Evolutionary conservation across 2,888 invertebrate species (phyloP).

Genomic region (Ectemnius lituratus): DNA sequence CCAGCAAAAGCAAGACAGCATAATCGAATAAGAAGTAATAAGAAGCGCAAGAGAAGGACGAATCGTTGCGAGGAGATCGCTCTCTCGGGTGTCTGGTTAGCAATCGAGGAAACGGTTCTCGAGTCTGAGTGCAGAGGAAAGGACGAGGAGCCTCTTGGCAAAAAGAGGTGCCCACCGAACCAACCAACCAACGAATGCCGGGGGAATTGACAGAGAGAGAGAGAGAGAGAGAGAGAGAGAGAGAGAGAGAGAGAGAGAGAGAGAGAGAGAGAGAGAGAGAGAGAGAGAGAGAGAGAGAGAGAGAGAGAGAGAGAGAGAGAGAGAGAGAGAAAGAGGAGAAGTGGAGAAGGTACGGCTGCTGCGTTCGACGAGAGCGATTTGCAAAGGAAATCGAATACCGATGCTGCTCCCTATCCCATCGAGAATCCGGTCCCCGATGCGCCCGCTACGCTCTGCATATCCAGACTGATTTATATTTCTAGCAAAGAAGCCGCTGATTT

Average conservation of each 20-base stretch:
- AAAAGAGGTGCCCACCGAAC: slow-evolving; percentile 33
- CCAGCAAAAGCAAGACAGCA: slow-evolving; percentile 38
- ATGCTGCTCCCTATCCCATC: slow-evolving; percentile 9
- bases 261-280: slow-evolving; percentile 9
- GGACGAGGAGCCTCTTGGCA: slow-evolving; percentile 30
- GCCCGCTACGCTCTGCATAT: slow-evolving; percentile 29
- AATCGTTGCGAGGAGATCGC: neutral
- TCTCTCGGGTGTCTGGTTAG: slow-evolving; percentile 2
- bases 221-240: neutral
- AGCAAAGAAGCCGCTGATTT: slow-evolving; percentile 50
- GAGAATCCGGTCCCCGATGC: slow-evolving; percentile 28
- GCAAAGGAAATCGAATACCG: slow-evolving; percentile 62
- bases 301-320: slow-evolving; percentile 9
- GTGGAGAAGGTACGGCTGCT: slow-evolving; percentile 38
- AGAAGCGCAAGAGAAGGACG: slow-evolving; percentile 5
- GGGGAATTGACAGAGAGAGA: slow-evolving; percentile 16
- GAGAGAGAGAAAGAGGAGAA: neutral
- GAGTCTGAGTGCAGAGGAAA: slow-evolving; percentile 52
- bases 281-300: slow-evolving; percentile 9
- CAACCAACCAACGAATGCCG: slow-evolving; percentile 28
- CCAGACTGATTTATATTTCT: slow-evolving; percentile 57
- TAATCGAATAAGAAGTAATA: slow-evolving; percentile 45
- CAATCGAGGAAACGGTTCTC: slow-evolving; percentile 57
- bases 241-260: slow-evolving; percentile 9
- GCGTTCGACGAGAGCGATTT: slow-evolving; percentile 53